Base-by-base conservation (phyloP, 2,888 invertebrate species). In the Ochropleura plecta region DNA sequence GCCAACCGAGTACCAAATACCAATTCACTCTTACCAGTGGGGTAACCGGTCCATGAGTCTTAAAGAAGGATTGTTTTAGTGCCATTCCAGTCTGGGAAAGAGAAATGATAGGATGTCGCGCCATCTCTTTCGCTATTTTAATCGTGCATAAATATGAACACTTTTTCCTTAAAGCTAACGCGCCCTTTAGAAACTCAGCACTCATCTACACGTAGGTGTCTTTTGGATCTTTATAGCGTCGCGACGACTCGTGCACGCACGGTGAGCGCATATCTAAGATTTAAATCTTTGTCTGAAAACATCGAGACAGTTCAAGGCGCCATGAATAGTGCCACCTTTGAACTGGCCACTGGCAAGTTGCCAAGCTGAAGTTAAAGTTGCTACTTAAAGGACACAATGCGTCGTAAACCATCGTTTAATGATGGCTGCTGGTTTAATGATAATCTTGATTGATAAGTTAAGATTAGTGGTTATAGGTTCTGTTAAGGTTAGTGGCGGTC, bases 401-500 rank as follows among this genome's bases (percentile, higher is more conserved):
- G 63, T 68, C 74, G 70, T 79, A 83, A 74, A 81, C 46, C 12
- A n/a, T 40, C 40, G 44, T 63, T 81, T 73, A 79, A 73, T 53
- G 20, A 70, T 53, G 51, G 59, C 66, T 67, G 57, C 65, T 10
- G 18, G 64, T 44, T 70, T 73, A 42, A 74, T 68, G 64, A 46
- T 65, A 53, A 83, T 83, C 69, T 65, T 42, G 1, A 20, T 69
- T 69, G 53, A 57, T 57, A 70, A 59, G 18, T 46, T 0, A 12
- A 57, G 77, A 80, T 49, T 44, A 20, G 69, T 77, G 53, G 49
- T 44, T 76, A 20, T 18, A 9, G 55, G 10, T 10, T 63, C 30
- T 46, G 30, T 44, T 44, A n/a, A 12, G 14, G 7, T 62, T 40
- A 46, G 46, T 16, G 9, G 18, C 46, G 44, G 16, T n/a, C 14